Percentiles rank a stretch among this genome's conserved stretches.
Evolutionary conservation across 92 coral and sea anemone genomes (phyloP).

Genomic region (Parazoanthus darwini): DNA sequence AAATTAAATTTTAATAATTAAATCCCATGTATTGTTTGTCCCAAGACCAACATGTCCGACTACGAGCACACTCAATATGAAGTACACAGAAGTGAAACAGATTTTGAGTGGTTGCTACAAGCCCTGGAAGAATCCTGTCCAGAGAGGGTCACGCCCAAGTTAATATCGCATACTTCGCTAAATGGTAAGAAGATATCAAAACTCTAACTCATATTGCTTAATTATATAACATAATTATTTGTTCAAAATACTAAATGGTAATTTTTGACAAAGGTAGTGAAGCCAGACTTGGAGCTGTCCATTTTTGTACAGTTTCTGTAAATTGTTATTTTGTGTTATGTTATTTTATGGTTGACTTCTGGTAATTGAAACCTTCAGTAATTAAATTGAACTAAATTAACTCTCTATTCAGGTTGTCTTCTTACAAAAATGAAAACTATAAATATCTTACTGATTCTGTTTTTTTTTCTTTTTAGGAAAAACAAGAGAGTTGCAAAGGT

Average conservation of each 20-base stretch:
- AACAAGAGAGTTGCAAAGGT: constrained; percentile 91
- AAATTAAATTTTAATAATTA: too few species aligned
- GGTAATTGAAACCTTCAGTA: too few species aligned
- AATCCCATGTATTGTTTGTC: not conserved
- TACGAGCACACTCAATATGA: constrained; percentile 81
- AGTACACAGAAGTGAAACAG: constrained; percentile 96
- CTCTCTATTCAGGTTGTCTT: not conserved
- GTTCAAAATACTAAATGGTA: too few species aligned
- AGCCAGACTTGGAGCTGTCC: too few species aligned
- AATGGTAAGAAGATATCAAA: constrained; percentile 60
- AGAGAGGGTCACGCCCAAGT: constrained; percentile 89
- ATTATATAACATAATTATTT: too few species aligned
- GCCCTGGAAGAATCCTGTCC: constrained; percentile 89
- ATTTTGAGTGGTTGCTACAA: constrained; percentile 92
- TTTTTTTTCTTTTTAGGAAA: constrained; percentile 66
- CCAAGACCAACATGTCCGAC: constrained; percentile 79
- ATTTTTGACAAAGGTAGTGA: too few species aligned
- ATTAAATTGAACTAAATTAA: too few species aligned
- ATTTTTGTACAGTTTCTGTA: too few species aligned
- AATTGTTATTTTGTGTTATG: too few species aligned
- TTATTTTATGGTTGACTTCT: too few species aligned
- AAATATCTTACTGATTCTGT: not conserved
- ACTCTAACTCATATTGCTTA: not conserved
- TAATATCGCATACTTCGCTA: constrained; percentile 73
- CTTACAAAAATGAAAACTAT: not conserved